Evolutionary conservation across 1,140 invertebrate genomes (phyloP).

Genomic region (Sycophaga agraensis): DNA sequence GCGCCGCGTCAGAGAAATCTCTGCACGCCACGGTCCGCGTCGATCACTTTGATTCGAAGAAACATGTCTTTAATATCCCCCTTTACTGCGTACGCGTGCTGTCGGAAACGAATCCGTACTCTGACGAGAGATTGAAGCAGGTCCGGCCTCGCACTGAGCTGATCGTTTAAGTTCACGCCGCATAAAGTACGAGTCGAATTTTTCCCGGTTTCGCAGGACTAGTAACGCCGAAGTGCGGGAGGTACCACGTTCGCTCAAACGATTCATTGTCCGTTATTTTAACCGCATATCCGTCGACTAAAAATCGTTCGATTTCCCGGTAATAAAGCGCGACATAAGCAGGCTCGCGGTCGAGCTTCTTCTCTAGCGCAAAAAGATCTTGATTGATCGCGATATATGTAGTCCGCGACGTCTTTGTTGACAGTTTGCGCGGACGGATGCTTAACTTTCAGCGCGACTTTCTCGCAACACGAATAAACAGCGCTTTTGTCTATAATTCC

Average conservation of each 20-base stretch:
- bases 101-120: constrained; percentile 40
- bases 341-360: background rate
- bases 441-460: too few relatives aligned
- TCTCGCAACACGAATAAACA: too few relatives aligned
- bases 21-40: too few relatives aligned
- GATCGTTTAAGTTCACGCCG: background rate
- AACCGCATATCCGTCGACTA: background rate
- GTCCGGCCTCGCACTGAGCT: too few relatives aligned
- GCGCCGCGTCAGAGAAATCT: constrained; percentile 37
- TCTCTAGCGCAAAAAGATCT: background rate
- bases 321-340: too few relatives aligned
- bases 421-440: too few relatives aligned
- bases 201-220: background rate
- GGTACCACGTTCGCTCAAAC: background rate
- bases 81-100: too few relatives aligned
- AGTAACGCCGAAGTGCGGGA: background rate
- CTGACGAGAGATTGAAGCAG: constrained; percentile 33
- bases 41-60: too few relatives aligned
- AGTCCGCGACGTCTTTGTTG: background rate
- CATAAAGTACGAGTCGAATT: background rate
- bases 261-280: background rate
- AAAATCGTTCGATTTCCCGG: background rate
- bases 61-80: too few relatives aligned
- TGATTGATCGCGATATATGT: background rate
- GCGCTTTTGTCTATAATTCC: too few relatives aligned